Evolutionary conservation across 1,140 invertebrate genomes (phyloP).

Genomic region (Sitophilus oryzae): DNA sequence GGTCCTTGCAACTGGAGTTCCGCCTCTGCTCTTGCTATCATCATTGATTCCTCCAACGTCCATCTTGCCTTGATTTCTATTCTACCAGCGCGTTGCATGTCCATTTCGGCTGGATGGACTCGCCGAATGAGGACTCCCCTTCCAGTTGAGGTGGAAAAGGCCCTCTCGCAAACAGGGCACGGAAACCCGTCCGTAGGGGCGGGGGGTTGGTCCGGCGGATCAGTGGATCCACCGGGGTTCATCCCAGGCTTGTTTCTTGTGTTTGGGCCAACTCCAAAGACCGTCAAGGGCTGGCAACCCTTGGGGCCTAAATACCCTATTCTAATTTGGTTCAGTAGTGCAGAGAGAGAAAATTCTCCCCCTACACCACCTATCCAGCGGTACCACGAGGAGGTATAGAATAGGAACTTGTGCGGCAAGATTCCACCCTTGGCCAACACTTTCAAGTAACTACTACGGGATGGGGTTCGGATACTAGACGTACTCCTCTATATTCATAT

Average conservation of each 20-base stretch:
- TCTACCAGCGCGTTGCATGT: background rate
- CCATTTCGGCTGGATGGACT: background rate
- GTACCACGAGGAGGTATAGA: too few species aligned
- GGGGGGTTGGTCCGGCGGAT: background rate
- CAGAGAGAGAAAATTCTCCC: too few species aligned
- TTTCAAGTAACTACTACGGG: too few species aligned
- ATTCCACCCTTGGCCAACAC: too few species aligned
- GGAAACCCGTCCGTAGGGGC: background rate
- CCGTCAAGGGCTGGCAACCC: conserved; percentile 3
- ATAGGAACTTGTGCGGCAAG: too few species aligned
- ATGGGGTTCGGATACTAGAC: too few species aligned
- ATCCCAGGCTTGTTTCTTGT: conserved; percentile 1
- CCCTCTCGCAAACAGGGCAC: background rate
- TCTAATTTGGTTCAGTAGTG: background rate
- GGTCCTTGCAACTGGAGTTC: background rate
- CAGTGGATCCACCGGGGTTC: too few species aligned
- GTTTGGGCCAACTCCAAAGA: background rate
- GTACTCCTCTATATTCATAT: too few species aligned
- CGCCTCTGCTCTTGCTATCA: conserved; percentile 1
- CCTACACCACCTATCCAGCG: too few species aligned
- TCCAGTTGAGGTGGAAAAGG: background rate
- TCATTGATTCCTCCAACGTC: conserved; percentile 1
- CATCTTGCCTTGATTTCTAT: background rate
- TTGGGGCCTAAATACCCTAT: background rate
- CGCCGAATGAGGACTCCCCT: background rate